These are phyloP conservation scores for Carpatolechia fugitivella DNA, from an alignment of 2,888 invertebrate species.

Conservation along the genomic window DNA sequence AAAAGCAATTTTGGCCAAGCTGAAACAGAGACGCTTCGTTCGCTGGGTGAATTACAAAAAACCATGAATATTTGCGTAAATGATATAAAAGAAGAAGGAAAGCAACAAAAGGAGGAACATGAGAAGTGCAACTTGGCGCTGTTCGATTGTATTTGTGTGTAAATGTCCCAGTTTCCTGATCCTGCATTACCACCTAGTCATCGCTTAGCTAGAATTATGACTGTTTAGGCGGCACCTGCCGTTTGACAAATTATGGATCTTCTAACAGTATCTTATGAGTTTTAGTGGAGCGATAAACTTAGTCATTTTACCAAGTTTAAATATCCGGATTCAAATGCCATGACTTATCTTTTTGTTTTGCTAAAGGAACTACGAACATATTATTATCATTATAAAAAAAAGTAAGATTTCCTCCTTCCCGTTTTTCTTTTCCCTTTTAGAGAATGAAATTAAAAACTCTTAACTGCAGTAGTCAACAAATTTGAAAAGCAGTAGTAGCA, in stretches of 20 bases:
- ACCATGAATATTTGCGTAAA: too few species aligned
- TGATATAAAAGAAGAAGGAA: too few species aligned
- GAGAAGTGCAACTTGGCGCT: not conserved
- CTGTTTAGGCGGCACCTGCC: not conserved
- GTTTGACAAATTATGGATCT: not conserved
- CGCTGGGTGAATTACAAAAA: too few species aligned
- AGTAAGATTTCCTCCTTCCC: too few species aligned
- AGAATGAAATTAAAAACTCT: too few species aligned
- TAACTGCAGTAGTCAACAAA: too few species aligned
- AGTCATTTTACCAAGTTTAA: not conserved
- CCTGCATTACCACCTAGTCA: constrained; percentile 21
- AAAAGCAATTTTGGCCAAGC: too few species aligned
- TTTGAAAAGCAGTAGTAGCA: too few species aligned
- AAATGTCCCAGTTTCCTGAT: constrained; percentile 10
- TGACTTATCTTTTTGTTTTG: not conserved
- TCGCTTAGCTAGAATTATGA: constrained; percentile 21
- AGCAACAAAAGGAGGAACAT: not conserved
- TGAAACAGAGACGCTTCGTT: too few species aligned
- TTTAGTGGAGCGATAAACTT: not conserved
- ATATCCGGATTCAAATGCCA: constrained; percentile 7
- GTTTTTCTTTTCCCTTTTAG: too few species aligned
- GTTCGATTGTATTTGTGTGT: not conserved
- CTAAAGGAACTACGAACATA: too few species aligned
- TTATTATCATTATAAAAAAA: too few species aligned
- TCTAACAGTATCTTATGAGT: not conserved